A percentile compares a stretch with the other conserved stretches of the same genome.
These are phyloP conservation scores for Pogonognathellus flavescens DNA, from an alignment of 1,140 invertebrate species.

Conservation along the genomic window DNA sequence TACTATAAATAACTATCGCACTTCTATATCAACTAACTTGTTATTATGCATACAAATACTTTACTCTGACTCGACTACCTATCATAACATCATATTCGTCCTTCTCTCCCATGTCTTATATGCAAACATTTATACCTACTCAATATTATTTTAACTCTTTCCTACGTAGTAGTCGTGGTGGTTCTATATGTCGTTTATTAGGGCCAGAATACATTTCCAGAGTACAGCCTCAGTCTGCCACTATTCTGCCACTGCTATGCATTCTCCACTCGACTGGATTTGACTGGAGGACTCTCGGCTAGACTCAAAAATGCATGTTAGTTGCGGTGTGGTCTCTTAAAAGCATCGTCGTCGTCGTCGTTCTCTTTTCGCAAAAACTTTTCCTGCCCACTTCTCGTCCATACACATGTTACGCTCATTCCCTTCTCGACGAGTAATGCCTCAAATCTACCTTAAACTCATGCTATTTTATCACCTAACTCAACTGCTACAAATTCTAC, in stretches of 20 bases:
- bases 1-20: conserved; percentile 52
- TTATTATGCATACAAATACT: conserved; percentile 26
- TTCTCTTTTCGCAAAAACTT: conserved; percentile 46
- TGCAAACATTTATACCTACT: no score
- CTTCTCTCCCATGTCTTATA: no score
- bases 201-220: no score
- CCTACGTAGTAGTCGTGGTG: no score
- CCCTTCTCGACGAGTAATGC: no score
- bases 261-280: neutral
- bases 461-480: no score
- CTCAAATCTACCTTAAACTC: no score
- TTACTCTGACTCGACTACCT: neutral
- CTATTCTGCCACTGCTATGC: neutral
- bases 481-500: no score
- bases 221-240: no score
- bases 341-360: conserved; percentile 18
- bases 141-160: no score
- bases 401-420: conserved; percentile 7
- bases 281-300: neutral
- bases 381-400: conserved; percentile 40
- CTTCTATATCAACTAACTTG: conserved; percentile 46
- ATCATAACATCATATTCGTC: neutral
- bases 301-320: conserved; percentile 39
- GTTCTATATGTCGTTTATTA: no score
- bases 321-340: conserved; percentile 40